Conservation (phyloP, 2,797 vertebrate species). For the Liasis olivaceus region DNA sequence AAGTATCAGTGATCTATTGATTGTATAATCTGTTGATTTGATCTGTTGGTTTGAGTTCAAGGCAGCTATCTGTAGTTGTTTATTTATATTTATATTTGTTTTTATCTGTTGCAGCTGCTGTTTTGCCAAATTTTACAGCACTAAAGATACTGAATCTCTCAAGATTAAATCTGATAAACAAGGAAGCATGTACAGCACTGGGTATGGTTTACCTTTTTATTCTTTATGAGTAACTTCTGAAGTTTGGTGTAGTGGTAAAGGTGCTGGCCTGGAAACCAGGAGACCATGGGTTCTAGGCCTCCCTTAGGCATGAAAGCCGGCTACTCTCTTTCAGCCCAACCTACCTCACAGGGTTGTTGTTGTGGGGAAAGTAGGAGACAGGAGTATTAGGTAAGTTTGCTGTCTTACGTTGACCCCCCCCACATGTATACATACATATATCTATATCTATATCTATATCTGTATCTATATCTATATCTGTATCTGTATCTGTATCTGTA, state of each 20-base stretch:
- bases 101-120: slow-evolving; percentile 33
- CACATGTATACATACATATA: too few relatives aligned
- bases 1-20: not conserved
- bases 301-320: too few relatives aligned
- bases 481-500: too few relatives aligned
- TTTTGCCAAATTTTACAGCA: slow-evolving; percentile 50
- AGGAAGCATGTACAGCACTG: slow-evolving; percentile 48
- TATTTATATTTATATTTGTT: slow-evolving; percentile 12
- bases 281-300: too few relatives aligned
- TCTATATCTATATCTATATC: too few relatives aligned
- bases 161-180: slow-evolving; percentile 4
- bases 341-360: too few relatives aligned
- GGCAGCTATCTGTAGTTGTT: not conserved
- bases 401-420: too few relatives aligned
- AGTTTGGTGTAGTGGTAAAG: not conserved
- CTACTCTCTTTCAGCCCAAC: too few relatives aligned
- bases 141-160: slow-evolving; percentile 51
- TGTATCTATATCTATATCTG: too few relatives aligned
- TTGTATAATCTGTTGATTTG: not conserved
- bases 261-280: not conserved
- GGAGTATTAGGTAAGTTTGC: too few relatives aligned
- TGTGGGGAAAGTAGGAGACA: too few relatives aligned
- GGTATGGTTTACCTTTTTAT: slow-evolving; percentile 48
- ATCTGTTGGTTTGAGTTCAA: not conserved
- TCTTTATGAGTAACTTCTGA: not conserved